Evolutionary conservation across 2,797 vertebrate species (phyloP).

Genomic region (Heliangelus exortis): DNA sequence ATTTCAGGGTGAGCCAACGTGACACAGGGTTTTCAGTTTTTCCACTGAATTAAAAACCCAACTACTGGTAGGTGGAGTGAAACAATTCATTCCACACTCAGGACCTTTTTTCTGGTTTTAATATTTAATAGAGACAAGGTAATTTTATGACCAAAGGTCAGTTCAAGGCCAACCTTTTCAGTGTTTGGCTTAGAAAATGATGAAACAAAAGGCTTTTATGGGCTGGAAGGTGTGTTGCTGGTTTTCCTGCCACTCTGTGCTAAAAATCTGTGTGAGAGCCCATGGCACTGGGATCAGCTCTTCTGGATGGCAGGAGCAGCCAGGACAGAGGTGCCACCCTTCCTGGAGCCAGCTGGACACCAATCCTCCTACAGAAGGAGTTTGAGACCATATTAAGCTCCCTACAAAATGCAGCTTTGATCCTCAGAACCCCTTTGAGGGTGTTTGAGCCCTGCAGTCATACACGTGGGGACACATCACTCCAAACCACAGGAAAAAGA

Average conservation of each 20-base stretch:
- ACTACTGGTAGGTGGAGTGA: background rate
- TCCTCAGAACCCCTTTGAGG: background rate
- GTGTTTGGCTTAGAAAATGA: background rate
- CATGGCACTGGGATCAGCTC: accelerated
- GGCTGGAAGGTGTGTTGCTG: accelerated
- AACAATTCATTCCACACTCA: background rate
- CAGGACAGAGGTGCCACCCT: background rate
- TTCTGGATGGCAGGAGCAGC: background rate
- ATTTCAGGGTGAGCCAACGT: background rate
- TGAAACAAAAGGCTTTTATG: background rate
- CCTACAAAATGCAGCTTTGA: background rate
- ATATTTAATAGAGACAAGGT: constrained; percentile 12
- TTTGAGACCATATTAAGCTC: background rate
- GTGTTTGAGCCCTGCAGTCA: background rate
- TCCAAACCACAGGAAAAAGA: background rate
- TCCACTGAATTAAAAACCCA: background rate
- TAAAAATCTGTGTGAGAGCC: background rate
- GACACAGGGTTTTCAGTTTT: background rate
- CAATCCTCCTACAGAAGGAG: background rate
- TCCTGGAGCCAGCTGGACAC: background rate
- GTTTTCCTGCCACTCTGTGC: background rate
- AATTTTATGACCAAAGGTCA: background rate
- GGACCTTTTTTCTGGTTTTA: constrained; percentile 14
- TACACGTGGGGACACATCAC: accelerated
- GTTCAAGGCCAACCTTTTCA: constrained; percentile 21